Conservation (phyloP, 2,113 vertebrate species). For the Megaceryle maxima region DNA sequence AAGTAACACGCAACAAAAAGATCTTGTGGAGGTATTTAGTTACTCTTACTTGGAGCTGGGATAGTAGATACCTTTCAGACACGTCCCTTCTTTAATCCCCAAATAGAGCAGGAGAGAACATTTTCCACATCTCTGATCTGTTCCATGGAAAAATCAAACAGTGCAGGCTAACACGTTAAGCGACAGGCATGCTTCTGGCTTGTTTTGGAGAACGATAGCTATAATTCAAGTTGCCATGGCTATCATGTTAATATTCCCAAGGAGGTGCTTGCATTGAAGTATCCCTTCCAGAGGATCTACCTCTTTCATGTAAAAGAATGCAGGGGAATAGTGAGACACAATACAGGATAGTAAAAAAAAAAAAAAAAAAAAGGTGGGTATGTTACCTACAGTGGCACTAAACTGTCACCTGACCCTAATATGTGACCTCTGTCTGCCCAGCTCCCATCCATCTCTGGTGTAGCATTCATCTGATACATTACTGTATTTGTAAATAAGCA, state of each 20-base stretch:
- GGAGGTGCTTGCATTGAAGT: neutral
- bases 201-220: neutral
- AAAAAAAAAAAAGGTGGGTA: neutral
- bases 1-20: slow-evolving; percentile 66
- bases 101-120: fast-evolving
- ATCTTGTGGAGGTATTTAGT: slow-evolving; percentile 75
- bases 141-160: neutral
- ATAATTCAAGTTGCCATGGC: neutral
- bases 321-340: neutral
- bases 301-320: neutral
- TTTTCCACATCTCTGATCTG: neutral
- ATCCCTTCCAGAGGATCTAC: neutral
- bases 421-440: neutral
- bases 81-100: neutral
- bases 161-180: neutral
- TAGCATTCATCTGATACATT: neutral
- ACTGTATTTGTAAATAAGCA: neutral
- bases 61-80: neutral
- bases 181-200: neutral
- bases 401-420: neutral
- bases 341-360: neutral
- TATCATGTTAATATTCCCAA: neutral
- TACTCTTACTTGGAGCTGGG: neutral
- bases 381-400: neutral
- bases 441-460: neutral